Conservation (phyloP, 1,140 invertebrate genomes). For the Tetraneura akinire region DNA sequence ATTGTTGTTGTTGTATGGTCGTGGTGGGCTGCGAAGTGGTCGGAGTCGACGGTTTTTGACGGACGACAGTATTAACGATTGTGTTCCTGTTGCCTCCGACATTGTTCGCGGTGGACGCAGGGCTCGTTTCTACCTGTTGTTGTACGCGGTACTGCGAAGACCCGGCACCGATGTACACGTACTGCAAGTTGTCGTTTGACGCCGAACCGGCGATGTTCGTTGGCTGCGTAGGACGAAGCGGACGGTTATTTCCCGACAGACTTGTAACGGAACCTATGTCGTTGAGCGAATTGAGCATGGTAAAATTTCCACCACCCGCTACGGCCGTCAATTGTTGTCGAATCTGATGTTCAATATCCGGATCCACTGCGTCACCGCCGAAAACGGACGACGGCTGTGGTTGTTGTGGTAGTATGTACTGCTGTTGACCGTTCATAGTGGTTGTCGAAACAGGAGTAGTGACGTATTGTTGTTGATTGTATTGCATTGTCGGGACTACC, state of each 20-base stretch:
- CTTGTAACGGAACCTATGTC: too few species aligned
- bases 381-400: slow-evolving; percentile 50
- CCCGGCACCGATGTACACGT: slow-evolving; percentile 36
- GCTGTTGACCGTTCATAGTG: not conserved
- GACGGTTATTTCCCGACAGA: not conserved
- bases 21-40: slow-evolving; percentile 57
- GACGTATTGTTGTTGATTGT: not conserved
- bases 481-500: not conserved
- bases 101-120: not conserved
- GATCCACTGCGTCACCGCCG: slow-evolving; percentile 2
- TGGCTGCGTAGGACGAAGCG: not conserved
- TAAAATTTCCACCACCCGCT: not conserved
- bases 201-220: slow-evolving; percentile 11
- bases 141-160: slow-evolving; percentile 44
- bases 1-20: slow-evolving; percentile 64
- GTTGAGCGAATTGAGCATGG: not conserved
- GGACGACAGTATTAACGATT: slow-evolving; percentile 12
- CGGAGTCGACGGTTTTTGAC: slow-evolving; percentile 53
- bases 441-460: not conserved
- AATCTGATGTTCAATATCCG: slow-evolving; percentile 36
- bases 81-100: not conserved
- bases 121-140: not conserved
- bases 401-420: not conserved
- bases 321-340: slow-evolving; percentile 8
- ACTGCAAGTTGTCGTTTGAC: slow-evolving; percentile 38